Evolutionary conservation across 2,113 vertebrate genomes (phyloP).

Genomic region (Chaetodon auriga): DNA sequence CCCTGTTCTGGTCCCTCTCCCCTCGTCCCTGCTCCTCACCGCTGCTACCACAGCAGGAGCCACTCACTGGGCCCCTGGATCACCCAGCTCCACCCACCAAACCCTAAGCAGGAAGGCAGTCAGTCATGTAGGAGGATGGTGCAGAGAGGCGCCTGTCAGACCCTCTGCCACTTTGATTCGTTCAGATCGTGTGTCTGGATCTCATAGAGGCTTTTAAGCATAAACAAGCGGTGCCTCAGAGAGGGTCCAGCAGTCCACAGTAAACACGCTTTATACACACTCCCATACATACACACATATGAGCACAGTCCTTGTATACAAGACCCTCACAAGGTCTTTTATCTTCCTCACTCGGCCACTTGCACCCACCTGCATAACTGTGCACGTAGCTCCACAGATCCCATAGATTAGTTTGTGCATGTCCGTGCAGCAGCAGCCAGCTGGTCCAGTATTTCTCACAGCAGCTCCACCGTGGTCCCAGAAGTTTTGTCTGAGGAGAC

Average conservation of each 20-base stretch:
- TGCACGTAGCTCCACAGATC: slow-evolving; percentile 44
- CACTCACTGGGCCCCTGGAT: slow-evolving; percentile 26
- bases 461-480: background rate
- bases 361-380: slow-evolving; percentile 21
- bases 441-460: slow-evolving; percentile 32
- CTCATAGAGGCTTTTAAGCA: slow-evolving; percentile 18
- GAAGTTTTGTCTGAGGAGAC: slow-evolving; percentile 20
- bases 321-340: slow-evolving; percentile 19
- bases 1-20: slow-evolving; percentile 47
- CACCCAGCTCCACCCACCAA: slow-evolving; percentile 35
- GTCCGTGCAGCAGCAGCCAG: slow-evolving; percentile 19
- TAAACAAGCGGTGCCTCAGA: slow-evolving; percentile 9
- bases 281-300: background rate
- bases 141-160: slow-evolving; percentile 8
- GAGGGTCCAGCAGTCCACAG: slow-evolving; percentile 1
- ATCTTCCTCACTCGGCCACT: slow-evolving; percentile 16
- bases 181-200: slow-evolving; percentile 20
- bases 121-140: slow-evolving; percentile 23
- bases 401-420: slow-evolving; percentile 30
- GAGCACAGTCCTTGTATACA: slow-evolving; percentile 7
- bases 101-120: slow-evolving; percentile 2
- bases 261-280: slow-evolving; percentile 8
- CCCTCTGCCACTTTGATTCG: slow-evolving; percentile 24
- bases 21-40: slow-evolving; percentile 1
- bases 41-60: slow-evolving; percentile 23